A percentile compares a stretch with the other conserved stretches of the same genome.
phyloP scores from a whole-genome alignment of 1,140 invertebrate species.

The Phocides pigmalion region DNA sequence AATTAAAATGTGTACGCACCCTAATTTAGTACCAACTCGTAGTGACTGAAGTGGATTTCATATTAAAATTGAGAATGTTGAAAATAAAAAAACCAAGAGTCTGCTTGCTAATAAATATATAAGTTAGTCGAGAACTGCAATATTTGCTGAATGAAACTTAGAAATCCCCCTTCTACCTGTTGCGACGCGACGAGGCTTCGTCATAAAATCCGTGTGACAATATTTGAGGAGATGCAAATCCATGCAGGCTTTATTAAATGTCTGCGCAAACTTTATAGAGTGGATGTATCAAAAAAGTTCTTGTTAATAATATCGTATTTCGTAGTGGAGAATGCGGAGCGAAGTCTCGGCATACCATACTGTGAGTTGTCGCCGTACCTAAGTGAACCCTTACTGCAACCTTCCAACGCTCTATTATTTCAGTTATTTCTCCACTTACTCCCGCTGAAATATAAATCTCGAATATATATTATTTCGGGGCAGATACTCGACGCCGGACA shows the following conservation, averaged over 20 bases:
- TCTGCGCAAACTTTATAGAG: constrained; percentile 23
- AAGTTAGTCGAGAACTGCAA: constrained; percentile 25
- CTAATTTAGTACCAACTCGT: not conserved
- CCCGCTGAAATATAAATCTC: constrained; percentile 65
- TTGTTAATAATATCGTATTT: constrained; percentile 38
- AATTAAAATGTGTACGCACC: constrained; percentile 44
- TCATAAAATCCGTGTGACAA: constrained; percentile 40
- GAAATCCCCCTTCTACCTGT: constrained; percentile 28
- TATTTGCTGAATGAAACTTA: constrained; percentile 31
- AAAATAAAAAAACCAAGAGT: constrained; percentile 4
- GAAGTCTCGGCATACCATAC: constrained; percentile 39
- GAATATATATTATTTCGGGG: constrained; percentile 66
- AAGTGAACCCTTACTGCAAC: constrained; percentile 37
- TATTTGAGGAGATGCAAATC: constrained; percentile 47
- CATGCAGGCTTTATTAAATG: constrained; percentile 46
- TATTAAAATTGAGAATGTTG: constrained; percentile 19
- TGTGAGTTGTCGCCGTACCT: constrained; percentile 25
- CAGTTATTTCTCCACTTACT: constrained; percentile 56
- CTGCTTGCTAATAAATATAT: constrained; percentile 5
- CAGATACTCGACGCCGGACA: constrained; percentile 61
- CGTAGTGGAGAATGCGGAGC: constrained; percentile 34
- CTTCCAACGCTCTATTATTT: constrained; percentile 47
- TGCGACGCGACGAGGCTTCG: constrained; percentile 18
- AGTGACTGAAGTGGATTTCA: constrained; percentile 2
- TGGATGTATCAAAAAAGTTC: constrained; percentile 16